A percentile compares a stretch with the other conserved stretches of the same genome.
Evolutionary conservation across 1,140 invertebrate species (phyloP).

Genomic region (Antheraea mylitta): DNA sequence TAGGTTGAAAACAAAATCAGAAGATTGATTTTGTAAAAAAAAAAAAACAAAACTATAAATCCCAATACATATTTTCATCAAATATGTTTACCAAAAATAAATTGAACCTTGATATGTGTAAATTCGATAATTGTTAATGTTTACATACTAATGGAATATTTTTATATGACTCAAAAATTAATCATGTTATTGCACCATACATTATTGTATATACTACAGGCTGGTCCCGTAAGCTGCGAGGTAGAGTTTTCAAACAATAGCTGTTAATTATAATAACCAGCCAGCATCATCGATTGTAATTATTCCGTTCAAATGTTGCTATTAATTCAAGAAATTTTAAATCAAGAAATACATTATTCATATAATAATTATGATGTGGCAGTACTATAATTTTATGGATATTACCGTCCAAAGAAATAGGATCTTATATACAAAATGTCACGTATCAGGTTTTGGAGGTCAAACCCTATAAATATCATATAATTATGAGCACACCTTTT

Average conservation of each 20-base stretch:
- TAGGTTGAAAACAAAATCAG: no score
- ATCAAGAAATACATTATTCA: no score
- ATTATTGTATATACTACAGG: background rate
- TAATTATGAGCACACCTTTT: background rate
- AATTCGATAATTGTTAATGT: background rate
- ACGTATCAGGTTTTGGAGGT: background rate
- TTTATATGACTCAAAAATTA: slow-evolving; percentile 3
- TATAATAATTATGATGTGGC: background rate
- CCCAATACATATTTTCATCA: background rate
- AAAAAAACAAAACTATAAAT: background rate
- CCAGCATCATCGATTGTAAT: no score
- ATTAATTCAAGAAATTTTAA: no score
- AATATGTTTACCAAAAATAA: background rate
- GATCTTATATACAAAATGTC: background rate
- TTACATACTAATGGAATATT: slow-evolving; percentile 1
- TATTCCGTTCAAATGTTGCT: no score
- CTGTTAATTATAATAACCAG: no score
- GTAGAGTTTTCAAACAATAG: background rate
- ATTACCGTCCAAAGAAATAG: background rate
- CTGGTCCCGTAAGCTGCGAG: background rate
- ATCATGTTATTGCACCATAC: background rate
- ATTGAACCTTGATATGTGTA: background rate
- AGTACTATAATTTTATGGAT: background rate
- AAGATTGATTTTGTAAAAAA: background rate
- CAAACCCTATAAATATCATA: background rate